Conservation (phyloP, 2,888 invertebrate genomes). For the Tipula confusa region DNA sequence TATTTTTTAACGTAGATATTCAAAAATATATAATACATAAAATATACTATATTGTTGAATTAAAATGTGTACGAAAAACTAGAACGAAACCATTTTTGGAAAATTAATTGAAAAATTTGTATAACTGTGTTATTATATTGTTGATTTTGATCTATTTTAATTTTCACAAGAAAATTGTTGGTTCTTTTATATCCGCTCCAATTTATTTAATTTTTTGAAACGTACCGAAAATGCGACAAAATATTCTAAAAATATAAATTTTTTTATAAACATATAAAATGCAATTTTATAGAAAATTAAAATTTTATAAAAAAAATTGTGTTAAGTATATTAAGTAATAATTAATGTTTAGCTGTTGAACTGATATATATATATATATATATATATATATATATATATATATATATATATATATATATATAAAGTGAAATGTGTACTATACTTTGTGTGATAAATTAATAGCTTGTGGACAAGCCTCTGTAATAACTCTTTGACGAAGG, state of each 20-base stretch:
- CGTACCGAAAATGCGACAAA: background rate
- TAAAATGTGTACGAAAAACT: background rate
- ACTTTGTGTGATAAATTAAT: background rate
- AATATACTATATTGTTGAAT: background rate
- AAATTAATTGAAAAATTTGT: background rate
- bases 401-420: no score
- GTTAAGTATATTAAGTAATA: background rate
- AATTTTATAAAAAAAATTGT: background rate
- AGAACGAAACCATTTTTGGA: conserved; percentile 12
- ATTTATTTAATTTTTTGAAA: background rate
- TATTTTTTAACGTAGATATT: background rate
- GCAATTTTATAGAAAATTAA: no score
- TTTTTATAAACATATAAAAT: background rate
- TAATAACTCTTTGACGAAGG: background rate
- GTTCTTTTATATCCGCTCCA: background rate
- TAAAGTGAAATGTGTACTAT: background rate
- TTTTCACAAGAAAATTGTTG: background rate
- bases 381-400: no score
- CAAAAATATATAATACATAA: background rate
- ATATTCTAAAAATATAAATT: background rate
- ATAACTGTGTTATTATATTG: background rate
- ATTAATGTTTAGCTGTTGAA: no score
- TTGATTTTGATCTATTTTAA: conserved; percentile 12
- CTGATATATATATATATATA: no score
- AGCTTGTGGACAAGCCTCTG: background rate